Evolutionary conservation across 2,797 vertebrate species (phyloP).

Genomic region (Pristis pectinata): DNA sequence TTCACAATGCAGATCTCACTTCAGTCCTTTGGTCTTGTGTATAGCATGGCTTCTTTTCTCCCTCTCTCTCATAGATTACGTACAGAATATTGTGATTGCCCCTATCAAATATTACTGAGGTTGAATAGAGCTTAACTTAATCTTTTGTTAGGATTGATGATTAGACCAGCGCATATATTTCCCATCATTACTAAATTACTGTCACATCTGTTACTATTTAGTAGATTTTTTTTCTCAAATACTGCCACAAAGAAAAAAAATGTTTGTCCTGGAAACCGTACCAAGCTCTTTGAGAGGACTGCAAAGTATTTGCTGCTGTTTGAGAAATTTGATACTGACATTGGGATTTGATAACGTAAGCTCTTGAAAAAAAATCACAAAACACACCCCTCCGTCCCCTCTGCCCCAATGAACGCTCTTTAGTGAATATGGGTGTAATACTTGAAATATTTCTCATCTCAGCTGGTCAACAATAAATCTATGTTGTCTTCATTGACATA

Average conservation of each 20-base stretch:
- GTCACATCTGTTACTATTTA: slow-evolving; percentile 34
- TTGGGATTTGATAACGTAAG: slow-evolving; percentile 28
- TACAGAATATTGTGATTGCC: too few species aligned
- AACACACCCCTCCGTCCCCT: slow-evolving; percentile 33
- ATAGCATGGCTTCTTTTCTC: too few species aligned
- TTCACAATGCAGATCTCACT: too few species aligned
- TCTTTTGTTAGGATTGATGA: too few species aligned
- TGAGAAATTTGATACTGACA: slow-evolving; percentile 26
- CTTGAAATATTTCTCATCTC: background rate
- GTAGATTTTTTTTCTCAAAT: background rate
- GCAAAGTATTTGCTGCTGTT: slow-evolving; percentile 28
- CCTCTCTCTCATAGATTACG: too few species aligned
- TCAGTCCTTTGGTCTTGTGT: too few species aligned
- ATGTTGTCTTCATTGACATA: background rate
- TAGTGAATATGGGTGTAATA: background rate
- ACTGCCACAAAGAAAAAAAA: background rate
- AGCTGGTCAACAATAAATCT: background rate
- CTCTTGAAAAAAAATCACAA: slow-evolving; percentile 18
- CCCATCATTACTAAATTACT: slow-evolving; percentile 23
- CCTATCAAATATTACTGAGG: too few species aligned
- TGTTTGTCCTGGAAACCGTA: background rate
- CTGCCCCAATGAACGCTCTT: slow-evolving; percentile 38
- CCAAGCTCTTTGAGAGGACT: slow-evolving; percentile 14
- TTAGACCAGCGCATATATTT: background rate
- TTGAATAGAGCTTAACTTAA: too few species aligned